Percentiles rank a stretch among this genome's conserved stretches.
Evolutionary conservation across 2,797 vertebrate species (phyloP).

Genomic region (Hoplostethus atlanticus): DNA sequence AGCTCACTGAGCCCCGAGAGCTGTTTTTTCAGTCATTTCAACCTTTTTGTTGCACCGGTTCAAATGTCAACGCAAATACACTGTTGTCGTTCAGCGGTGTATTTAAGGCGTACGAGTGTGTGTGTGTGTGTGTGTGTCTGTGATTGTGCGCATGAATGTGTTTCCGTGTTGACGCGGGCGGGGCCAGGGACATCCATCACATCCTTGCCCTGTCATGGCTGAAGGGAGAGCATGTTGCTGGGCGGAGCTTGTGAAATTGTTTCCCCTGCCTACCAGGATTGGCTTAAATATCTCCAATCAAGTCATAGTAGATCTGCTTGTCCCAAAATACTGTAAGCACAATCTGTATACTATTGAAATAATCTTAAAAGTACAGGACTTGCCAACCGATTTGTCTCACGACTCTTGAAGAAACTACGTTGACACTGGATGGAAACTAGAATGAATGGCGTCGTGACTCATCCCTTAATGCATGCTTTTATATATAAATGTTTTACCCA

Average conservation of each 20-base stretch:
- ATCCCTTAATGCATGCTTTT: conserved; percentile 54
- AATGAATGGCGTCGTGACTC: conserved; percentile 34
- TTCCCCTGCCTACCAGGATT: conserved; percentile 13
- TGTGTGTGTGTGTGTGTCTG: conserved; percentile 3
- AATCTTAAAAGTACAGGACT: conserved; percentile 1
- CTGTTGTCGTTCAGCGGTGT: not conserved
- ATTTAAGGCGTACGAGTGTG: conserved; percentile 3
- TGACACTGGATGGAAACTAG: conserved; percentile 32
- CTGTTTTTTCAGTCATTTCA: conserved; percentile 44
- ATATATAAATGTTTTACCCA: conserved; percentile 58
- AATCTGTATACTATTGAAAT: conserved; percentile 28
- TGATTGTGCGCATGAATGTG: conserved; percentile 8
- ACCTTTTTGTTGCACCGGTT: conserved; percentile 29
- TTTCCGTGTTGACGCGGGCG: conserved; percentile 31
- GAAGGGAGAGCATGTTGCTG: conserved; percentile 21
- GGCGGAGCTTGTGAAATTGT: conserved; percentile 26
- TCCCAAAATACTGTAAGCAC: conserved; percentile 26
- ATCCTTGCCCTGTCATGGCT: conserved; percentile 56
- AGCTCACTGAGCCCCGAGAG: conserved; percentile 54
- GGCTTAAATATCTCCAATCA: conserved; percentile 25
- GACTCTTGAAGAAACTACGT: not conserved
- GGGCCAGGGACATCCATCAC: conserved; percentile 33
- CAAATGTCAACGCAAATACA: conserved; percentile 53
- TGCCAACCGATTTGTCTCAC: conserved; percentile 18
- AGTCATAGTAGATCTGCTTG: conserved; percentile 1